Evolutionary conservation across 2,797 vertebrate species (phyloP).

Genomic region (Macropus fuliginosus): DNA sequence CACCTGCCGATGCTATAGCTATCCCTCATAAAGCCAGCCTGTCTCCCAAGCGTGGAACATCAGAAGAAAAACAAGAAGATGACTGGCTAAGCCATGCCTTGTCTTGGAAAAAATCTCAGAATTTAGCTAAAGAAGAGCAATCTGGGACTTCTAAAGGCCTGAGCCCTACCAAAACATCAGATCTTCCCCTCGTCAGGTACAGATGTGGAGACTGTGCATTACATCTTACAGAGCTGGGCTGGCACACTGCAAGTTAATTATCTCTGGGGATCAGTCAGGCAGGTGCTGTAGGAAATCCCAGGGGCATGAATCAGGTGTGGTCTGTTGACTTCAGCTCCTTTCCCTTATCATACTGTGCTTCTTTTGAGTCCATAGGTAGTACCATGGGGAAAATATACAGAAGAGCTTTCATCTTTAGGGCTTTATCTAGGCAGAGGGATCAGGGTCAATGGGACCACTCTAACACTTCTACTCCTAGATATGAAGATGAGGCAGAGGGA

Average conservation of each 20-base stretch:
- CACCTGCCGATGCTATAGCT: fast-evolving
- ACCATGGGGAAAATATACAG: not conserved
- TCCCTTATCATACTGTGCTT: not conserved
- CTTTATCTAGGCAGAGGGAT: not conserved
- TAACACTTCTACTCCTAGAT: not conserved
- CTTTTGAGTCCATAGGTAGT: not conserved
- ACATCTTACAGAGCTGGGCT: not conserved
- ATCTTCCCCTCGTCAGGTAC: conserved; percentile 73
- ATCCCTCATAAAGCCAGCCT: conserved; percentile 45
- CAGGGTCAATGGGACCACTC: not conserved
- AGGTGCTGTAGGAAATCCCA: fast-evolving
- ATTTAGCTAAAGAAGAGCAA: conserved; percentile 70
- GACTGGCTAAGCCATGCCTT: conserved; percentile 89
- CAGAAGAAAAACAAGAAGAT: conserved; percentile 70
- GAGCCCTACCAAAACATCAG: conserved; percentile 57
- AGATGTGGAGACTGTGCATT: fast-evolving
- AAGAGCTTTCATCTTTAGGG: not conserved
- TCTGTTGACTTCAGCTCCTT: not conserved
- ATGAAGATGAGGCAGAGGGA: not conserved
- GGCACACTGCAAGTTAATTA: fast-evolving
- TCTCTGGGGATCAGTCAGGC: not conserved
- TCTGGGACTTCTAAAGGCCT: conserved; percentile 55
- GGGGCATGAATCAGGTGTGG: not conserved
- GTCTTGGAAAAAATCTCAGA: conserved; percentile 86
- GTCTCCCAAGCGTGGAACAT: not conserved